phyloP scores from a whole-genome alignment of 2,113 vertebrate species.

The Atrichornis clamosus region DNA sequence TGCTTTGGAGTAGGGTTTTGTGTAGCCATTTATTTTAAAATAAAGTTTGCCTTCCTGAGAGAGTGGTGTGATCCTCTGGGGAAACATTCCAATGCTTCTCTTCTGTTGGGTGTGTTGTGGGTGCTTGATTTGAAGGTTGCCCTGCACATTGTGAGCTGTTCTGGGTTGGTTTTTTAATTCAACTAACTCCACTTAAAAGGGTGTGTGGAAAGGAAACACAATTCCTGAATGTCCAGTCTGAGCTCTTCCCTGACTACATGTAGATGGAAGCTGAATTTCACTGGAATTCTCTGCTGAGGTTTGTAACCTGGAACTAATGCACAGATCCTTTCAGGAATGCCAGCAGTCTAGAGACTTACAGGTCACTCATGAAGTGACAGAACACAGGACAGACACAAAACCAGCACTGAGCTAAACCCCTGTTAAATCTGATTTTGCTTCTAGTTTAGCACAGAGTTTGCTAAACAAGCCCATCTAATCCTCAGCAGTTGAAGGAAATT shows the following conservation, averaged over 20 bases:
- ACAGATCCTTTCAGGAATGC: neutral
- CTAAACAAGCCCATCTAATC: neutral
- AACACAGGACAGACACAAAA: neutral
- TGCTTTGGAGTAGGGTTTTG: neutral
- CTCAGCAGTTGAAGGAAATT: neutral
- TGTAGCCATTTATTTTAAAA: slow-evolving; percentile 52
- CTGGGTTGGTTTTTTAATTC: neutral
- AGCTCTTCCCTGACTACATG: neutral
- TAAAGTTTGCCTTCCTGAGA: slow-evolving; percentile 31
- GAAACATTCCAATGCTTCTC: neutral
- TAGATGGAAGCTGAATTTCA: neutral
- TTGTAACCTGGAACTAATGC: neutral
- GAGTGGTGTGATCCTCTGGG: neutral
- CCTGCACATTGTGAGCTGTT: neutral
- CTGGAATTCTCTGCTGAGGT: neutral
- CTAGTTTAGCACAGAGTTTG: neutral
- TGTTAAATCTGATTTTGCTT: neutral
- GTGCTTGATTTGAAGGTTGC: neutral
- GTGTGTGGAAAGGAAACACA: neutral
- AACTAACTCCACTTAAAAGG: neutral
- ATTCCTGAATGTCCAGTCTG: neutral
- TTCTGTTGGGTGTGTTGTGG: neutral
- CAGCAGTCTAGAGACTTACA: neutral
- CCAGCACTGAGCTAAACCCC: neutral
- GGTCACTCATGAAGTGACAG: neutral